Conservation (phyloP, 2,797 vertebrate species). For the Enteromius argenteus region DNA sequence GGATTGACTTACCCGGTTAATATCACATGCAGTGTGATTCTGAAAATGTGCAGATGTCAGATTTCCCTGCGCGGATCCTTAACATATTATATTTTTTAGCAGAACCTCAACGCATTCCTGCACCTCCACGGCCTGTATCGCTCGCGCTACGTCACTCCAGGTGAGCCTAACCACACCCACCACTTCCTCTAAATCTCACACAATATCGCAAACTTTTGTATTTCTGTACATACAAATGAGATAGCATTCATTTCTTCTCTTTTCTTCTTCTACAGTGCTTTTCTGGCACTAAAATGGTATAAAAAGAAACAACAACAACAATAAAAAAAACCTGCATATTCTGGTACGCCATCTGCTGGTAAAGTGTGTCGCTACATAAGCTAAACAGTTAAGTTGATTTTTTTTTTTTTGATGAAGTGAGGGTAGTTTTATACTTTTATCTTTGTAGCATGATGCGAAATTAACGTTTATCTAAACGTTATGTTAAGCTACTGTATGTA, state of each 20-base stretch:
- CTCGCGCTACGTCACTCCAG: constrained; percentile 71
- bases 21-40: not conserved
- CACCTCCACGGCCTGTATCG: constrained; percentile 9
- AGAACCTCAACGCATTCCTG: constrained; percentile 50
- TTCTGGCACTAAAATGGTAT: not conserved
- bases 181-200: not conserved
- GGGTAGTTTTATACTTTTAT: not conserved
- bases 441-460: not conserved
- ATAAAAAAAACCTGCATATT: not conserved
- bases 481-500: not conserved
- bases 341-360: constrained; percentile 37
- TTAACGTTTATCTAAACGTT: not conserved
- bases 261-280: not conserved
- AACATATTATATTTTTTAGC: not conserved
- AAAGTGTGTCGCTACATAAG: not conserved
- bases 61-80: not conserved
- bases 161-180: constrained; percentile 66
- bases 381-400: not conserved
- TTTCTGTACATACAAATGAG: not conserved
- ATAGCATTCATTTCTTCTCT: not conserved
- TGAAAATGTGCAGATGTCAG: constrained; percentile 1
- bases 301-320: too few relatives aligned
- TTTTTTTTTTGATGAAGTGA: not conserved
- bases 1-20: not conserved
- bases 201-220: not conserved